These are phyloP conservation scores for Drosophila nigritarsus DNA, from an alignment of 2,888 invertebrate genomes.

Conservation along the genomic window DNA sequence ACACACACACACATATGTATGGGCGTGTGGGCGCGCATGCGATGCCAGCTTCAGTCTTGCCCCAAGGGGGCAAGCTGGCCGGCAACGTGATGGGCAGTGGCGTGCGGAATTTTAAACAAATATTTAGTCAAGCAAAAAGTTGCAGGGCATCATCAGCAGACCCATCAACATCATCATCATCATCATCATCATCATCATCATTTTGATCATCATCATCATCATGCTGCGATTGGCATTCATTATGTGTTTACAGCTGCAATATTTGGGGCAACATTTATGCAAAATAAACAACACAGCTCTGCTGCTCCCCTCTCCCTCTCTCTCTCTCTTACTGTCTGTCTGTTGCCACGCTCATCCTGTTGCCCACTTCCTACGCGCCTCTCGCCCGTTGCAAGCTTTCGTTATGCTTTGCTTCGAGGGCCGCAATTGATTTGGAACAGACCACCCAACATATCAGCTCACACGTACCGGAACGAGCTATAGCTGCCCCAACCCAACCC, in stretches of 20 bases:
- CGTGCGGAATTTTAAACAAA: slow-evolving; percentile 78
- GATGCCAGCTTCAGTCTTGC: slow-evolving; percentile 9
- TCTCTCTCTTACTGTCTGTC: neutral
- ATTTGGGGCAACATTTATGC: slow-evolving; percentile 82
- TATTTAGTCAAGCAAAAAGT: slow-evolving; percentile 72
- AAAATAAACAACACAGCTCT: slow-evolving; percentile 70
- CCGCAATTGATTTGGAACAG: slow-evolving; percentile 81
- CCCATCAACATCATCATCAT: slow-evolving; percentile 23
- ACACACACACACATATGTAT: neutral
- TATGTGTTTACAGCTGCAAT: slow-evolving; percentile 80
- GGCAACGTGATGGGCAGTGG: slow-evolving; percentile 46
- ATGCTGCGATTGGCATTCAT: slow-evolving; percentile 53
- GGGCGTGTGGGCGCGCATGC: slow-evolving; percentile 54
- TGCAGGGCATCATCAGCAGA: slow-evolving; percentile 39
- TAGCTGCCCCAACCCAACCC: neutral
- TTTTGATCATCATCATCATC: slow-evolving; percentile 25
- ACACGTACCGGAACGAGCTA: slow-evolving; percentile 75
- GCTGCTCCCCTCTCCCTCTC: neutral
- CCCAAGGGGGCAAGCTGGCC: slow-evolving; percentile 35
- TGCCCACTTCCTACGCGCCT: neutral
- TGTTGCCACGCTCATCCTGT: slow-evolving; percentile 1
- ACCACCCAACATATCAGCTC: slow-evolving; percentile 80
- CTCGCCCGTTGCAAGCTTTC: slow-evolving; percentile 11
- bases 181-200: slow-evolving; percentile 26
- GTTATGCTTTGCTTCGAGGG: slow-evolving; percentile 56